Conservation (phyloP, 2,888 invertebrate species). For the Diachrysia chrysitis region DNA sequence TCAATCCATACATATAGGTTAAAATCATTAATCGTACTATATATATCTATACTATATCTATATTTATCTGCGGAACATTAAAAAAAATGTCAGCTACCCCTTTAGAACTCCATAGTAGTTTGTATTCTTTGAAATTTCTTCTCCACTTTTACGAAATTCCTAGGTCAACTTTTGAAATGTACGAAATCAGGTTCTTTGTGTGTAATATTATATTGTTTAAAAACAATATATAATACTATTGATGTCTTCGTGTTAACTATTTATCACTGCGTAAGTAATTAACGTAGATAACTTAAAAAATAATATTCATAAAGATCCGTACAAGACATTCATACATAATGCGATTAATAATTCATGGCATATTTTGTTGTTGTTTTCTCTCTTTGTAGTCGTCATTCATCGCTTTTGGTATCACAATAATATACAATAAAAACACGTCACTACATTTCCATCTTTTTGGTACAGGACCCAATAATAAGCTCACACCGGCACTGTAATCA, state of each 20-base stretch:
- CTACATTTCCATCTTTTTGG: not conserved
- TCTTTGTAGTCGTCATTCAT: not conserved
- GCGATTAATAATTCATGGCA: not conserved
- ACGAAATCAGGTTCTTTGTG: conserved; percentile 19
- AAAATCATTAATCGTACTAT: too few relatives aligned
- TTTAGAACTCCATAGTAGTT: conserved; percentile 27
- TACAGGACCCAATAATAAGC: conserved; percentile 11
- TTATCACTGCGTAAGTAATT: too few relatives aligned
- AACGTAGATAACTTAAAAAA: too few relatives aligned
- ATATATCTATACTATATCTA: too few relatives aligned
- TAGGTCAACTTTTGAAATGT: conserved; percentile 27
- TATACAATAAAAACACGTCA: not conserved
- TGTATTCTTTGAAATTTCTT: conserved; percentile 30
- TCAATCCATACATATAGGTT: too few relatives aligned
- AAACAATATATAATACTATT: too few relatives aligned
- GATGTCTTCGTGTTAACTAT: too few relatives aligned
- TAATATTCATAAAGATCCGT: too few relatives aligned
- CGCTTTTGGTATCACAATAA: not conserved
- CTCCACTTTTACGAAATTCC: conserved; percentile 42
- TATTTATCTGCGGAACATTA: too few relatives aligned
- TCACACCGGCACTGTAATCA: conserved; percentile 20
- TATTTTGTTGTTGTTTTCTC: not conserved
- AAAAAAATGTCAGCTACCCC: too few relatives aligned
- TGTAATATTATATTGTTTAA: too few relatives aligned
- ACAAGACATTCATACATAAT: too few relatives aligned